These are phyloP conservation scores for Andrena cerasifolii DNA, from an alignment of 1,140 invertebrate species.

Conservation along the genomic window DNA sequence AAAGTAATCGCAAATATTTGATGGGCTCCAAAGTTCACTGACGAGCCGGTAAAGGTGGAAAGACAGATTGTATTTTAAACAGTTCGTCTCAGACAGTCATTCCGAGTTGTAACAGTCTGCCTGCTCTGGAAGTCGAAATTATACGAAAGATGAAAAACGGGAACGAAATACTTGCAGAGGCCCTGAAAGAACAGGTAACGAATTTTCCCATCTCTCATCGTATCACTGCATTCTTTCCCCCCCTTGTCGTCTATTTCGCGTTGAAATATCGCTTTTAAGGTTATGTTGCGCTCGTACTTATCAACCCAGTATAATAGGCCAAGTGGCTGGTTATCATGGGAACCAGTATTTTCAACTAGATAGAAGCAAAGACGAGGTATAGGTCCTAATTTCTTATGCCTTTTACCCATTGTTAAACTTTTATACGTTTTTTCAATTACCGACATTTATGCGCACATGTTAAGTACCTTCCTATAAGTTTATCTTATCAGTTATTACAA, in stretches of 20 bases:
- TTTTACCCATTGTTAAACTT: no score
- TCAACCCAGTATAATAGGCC: background rate
- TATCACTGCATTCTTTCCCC: no score
- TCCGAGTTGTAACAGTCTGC: background rate
- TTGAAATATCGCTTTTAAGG: background rate
- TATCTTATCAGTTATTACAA: background rate
- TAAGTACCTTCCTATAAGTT: background rate
- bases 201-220: background rate
- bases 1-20: background rate
- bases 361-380: no score
- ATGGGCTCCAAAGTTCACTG: conserved; percentile 1
- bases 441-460: no score
- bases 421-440: no score
- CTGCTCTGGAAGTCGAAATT: background rate
- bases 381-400: no score
- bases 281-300: background rate
- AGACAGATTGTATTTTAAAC: background rate
- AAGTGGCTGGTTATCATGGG: background rate
- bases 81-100: background rate
- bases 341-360: no score
- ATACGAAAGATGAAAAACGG: conserved; percentile 79
- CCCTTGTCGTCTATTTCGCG: no score
- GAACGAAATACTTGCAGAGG: conserved; percentile 89
- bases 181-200: conserved; percentile 89
- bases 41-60: no score